Percentiles rank a stretch among this genome's conserved stretches.
Evolutionary conservation across 2,888 invertebrate genomes (phyloP).

Genomic region (Scaptomyza parva): DNA sequence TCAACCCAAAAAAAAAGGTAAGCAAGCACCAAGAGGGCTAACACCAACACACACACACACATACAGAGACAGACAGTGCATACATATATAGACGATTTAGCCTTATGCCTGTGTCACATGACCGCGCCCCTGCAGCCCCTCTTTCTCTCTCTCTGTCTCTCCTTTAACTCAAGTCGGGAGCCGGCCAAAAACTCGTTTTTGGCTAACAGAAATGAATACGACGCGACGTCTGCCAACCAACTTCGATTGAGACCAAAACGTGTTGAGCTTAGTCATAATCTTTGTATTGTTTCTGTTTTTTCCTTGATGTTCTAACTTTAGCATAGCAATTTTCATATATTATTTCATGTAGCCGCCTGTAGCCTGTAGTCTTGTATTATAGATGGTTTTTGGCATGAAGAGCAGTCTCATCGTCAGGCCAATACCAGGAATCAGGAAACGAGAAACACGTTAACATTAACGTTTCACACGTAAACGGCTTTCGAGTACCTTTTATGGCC

Average conservation of each 20-base stretch:
- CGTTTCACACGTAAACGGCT: slow-evolving; percentile 57
- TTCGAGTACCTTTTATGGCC: slow-evolving; percentile 63
- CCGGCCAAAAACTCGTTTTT: slow-evolving; percentile 69
- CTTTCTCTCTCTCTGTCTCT: slow-evolving; percentile 10
- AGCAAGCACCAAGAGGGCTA: slow-evolving; percentile 44
- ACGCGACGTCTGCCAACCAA: slow-evolving; percentile 53
- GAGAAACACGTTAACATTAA: slow-evolving; percentile 53
- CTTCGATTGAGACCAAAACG: slow-evolving; percentile 46
- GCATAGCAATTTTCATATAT: slow-evolving; percentile 14
- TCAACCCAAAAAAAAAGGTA: slow-evolving; percentile 50
- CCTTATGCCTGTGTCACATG: slow-evolving; percentile 66
- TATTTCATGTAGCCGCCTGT: slow-evolving; percentile 30
- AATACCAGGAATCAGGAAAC: slow-evolving; percentile 63
- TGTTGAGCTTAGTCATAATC: slow-evolving; percentile 51
- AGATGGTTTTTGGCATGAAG: slow-evolving; percentile 28
- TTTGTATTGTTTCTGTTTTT: not conserved
- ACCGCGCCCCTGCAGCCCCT: slow-evolving; percentile 43
- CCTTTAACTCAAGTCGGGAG: slow-evolving; percentile 23
- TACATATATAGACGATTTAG: slow-evolving; percentile 41
- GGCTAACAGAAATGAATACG: slow-evolving; percentile 51
- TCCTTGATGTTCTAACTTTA: slow-evolving; percentile 55
- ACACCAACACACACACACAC: slow-evolving; percentile 20
- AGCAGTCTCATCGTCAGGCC: slow-evolving; percentile 30
- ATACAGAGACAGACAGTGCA: slow-evolving; percentile 9
- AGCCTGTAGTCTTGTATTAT: slow-evolving; percentile 18